Base-by-base conservation (phyloP, 2,797 vertebrate species). In the Eurystomus glaucurus region DNA sequence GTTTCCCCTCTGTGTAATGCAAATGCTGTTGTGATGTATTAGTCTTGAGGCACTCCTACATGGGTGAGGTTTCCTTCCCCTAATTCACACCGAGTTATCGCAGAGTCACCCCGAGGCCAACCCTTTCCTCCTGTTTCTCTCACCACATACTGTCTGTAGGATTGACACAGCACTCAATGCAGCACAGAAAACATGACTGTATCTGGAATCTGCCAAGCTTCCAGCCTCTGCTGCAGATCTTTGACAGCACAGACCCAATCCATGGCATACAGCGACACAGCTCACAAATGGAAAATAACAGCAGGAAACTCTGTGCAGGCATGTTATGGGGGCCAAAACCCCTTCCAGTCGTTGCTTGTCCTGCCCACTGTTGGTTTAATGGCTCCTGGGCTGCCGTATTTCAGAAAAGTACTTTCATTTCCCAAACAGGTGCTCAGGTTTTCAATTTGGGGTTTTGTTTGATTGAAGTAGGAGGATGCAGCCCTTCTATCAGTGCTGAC, bases 111-210 rank as follows among this genome's bases (percentile, higher is more conserved):
- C 29, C 11, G 61, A 22, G n/a, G 17, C 23, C 57, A 64, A 3
- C 1, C 4, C 5, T 21, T 16, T 14, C 41, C 7, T 2, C 0
- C 37, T 15, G 12, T 43, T 37, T 60, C 25, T 68, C 35, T 55
- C 20, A 48, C 48, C 50, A 65, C 35, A 9, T 5, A 3, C 12
- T 4, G 3, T 17, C 74, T 0, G 0, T 18, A 9, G 68, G 41
- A 60, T 29, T 41, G 46, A 35, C 41, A 28, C 0, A 1, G 16
- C 65, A 50, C 33, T 39, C 57, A 23, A 4, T 0, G 0, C 11
- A 28, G 13, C 2, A 2, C 62, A 26, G 79, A 33, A 88, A 89
- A 58, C 7, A 3, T 1, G 6, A 29, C 19, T 39, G 26, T 25
- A 46, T 54, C 10, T 39, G 26, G 26, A 11, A 11, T 64, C 51